Percentiles rank a stretch among this genome's conserved stretches.
Conservation (phyloP, 2,888 invertebrate species). For the Nipponacmea schrenckii region DNA sequence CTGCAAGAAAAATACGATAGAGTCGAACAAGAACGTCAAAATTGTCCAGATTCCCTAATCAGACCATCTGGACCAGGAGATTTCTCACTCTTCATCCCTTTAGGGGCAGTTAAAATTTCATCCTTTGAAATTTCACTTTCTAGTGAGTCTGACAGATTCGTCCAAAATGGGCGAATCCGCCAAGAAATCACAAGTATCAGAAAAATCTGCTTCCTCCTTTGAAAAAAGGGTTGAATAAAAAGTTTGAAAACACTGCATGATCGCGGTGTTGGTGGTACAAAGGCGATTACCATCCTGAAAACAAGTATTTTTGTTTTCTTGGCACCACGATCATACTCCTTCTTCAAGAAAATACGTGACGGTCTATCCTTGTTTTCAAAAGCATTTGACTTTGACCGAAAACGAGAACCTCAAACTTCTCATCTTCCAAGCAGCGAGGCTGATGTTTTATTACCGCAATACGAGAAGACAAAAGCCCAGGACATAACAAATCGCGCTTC, state of each 20-base stretch:
- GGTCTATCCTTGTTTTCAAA: too few species aligned
- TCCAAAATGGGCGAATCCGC: conserved; percentile 1
- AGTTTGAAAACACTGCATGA: neutral
- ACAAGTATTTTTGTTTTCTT: neutral
- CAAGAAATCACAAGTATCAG: neutral
- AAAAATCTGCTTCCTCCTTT: conserved; percentile 16
- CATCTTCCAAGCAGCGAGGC: too few species aligned
- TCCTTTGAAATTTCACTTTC: conserved; percentile 10
- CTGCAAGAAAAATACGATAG: conserved; percentile 20
- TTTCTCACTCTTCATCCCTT: conserved; percentile 28
- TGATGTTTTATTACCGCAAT: too few species aligned
- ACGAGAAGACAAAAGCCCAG: too few species aligned
- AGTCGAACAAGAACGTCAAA: conserved; percentile 23
- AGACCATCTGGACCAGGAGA: conserved; percentile 37
- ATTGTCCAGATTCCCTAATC: conserved; percentile 29
- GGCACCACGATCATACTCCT: too few species aligned
- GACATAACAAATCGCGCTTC: too few species aligned
- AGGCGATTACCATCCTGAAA: neutral
- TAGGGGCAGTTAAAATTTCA: conserved; percentile 17
- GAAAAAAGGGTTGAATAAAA: conserved; percentile 13
- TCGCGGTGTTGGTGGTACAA: neutral
- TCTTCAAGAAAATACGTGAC: too few species aligned
- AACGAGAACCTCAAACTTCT: too few species aligned
- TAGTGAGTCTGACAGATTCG: neutral
- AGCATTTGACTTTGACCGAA: too few species aligned